These are phyloP conservation scores for Enoplosus armatus DNA, from an alignment of 2,797 vertebrate species.

Conservation along the genomic window DNA sequence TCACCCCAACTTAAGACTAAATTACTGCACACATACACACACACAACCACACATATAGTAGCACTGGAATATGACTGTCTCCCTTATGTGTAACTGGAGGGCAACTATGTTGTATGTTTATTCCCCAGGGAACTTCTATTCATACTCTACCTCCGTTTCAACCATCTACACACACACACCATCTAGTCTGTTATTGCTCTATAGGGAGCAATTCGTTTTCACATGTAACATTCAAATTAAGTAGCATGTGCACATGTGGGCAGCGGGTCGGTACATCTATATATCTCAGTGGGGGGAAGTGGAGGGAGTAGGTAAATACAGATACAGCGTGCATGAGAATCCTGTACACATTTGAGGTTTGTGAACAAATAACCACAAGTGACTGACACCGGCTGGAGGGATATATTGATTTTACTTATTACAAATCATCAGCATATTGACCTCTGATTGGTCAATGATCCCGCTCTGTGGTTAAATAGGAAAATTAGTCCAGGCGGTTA, in stretches of 20 bases:
- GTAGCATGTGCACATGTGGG: constrained; percentile 30
- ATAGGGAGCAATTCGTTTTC: constrained; percentile 50
- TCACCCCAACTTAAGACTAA: neutral
- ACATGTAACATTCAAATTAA: constrained; percentile 40
- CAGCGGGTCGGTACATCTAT: constrained; percentile 7
- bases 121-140: constrained; percentile 30
- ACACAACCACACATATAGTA: neutral
- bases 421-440: constrained; percentile 7
- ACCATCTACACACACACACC: constrained; percentile 23
- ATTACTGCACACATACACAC: constrained; percentile 4
- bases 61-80: neutral
- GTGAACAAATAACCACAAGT: constrained; percentile 1
- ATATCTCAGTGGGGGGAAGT: neutral
- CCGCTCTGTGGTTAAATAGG: neutral
- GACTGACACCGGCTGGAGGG: constrained; percentile 7
- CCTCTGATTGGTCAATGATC: constrained; percentile 11
- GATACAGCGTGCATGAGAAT: neutral
- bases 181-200: constrained; percentile 42
- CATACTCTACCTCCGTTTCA: constrained; percentile 16
- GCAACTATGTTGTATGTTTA: constrained; percentile 29
- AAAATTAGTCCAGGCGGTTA: neutral
- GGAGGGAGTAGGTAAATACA: neutral
- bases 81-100: constrained; percentile 22
- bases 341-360: neutral
- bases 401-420: constrained; percentile 5